Conservation (phyloP, 2,113 vertebrate species). For the Neolamprologus ventralis region DNA sequence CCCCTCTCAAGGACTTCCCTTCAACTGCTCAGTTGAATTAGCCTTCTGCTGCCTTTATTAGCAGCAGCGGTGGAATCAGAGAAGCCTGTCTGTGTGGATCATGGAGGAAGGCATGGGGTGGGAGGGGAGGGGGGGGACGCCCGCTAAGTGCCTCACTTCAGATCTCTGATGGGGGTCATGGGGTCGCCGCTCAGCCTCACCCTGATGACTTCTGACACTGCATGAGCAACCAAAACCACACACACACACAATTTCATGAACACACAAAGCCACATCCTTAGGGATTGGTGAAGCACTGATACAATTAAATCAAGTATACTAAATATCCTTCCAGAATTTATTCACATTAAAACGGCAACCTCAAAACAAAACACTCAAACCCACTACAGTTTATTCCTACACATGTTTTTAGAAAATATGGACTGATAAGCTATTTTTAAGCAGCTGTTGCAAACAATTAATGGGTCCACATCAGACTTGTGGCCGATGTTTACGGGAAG, state of each 20-base stretch:
- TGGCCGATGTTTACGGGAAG: slow-evolving; percentile 36
- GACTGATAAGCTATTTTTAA: not conserved
- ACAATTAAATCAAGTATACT: slow-evolving; percentile 1
- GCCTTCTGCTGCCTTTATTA: slow-evolving; percentile 61
- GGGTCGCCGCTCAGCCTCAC: slow-evolving; percentile 66
- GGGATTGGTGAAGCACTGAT: not conserved
- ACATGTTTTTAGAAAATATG: not conserved
- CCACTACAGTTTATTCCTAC: not conserved
- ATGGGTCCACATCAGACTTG: slow-evolving; percentile 19
- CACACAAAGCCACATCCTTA: slow-evolving; percentile 25
- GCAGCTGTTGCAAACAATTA: slow-evolving; percentile 4
- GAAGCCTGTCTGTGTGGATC: slow-evolving; percentile 47
- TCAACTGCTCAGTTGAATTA: slow-evolving; percentile 66
- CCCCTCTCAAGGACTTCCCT: slow-evolving; percentile 26
- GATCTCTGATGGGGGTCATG: slow-evolving; percentile 70
- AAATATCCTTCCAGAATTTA: not conserved
- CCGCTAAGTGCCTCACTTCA: slow-evolving; percentile 62
- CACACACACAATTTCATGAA: not conserved
- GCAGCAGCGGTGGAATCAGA: slow-evolving; percentile 66
- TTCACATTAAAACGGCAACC: not conserved
- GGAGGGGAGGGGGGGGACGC: not conserved
- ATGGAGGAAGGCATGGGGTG: not conserved
- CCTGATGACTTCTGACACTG: slow-evolving; percentile 73
- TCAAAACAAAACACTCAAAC: not conserved
- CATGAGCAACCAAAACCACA: slow-evolving; percentile 48